A percentile compares a stretch with the other conserved stretches of the same genome.
These are phyloP conservation scores for Nothobranchius furzeri DNA, from an alignment of 2,113 vertebrate species.

Conservation along the genomic window DNA sequence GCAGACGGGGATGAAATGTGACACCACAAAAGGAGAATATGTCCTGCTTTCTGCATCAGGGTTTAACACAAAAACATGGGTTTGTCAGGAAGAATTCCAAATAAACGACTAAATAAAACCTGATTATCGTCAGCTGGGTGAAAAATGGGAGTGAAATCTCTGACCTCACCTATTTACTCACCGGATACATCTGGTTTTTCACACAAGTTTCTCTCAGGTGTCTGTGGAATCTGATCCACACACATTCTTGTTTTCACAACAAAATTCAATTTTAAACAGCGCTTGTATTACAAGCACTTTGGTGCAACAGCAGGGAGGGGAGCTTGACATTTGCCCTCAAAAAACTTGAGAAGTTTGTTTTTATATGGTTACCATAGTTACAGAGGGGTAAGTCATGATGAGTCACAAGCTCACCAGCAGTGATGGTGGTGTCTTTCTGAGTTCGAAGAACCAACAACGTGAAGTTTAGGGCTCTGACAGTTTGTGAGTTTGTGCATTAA, in stretches of 20 bases:
- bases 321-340: not conserved
- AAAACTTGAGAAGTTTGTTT: not conserved
- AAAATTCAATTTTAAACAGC: not conserved
- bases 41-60: slow-evolving; percentile 41
- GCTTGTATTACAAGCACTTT: not conserved
- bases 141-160: not conserved
- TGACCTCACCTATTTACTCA: slow-evolving; percentile 9
- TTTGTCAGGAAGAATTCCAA: slow-evolving; percentile 18
- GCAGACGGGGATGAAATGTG: slow-evolving; percentile 29
- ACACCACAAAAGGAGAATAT: slow-evolving; percentile 29
- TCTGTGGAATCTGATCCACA: not conserved
- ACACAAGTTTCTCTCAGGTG: not conserved
- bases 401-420: not conserved
- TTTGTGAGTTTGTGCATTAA: no score
- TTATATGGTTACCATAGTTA: not conserved
- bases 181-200: not conserved
- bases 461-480: slow-evolving; percentile 1
- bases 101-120: not conserved
- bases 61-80: slow-evolving; percentile 17
- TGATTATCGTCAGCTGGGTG: not conserved
- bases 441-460: not conserved
- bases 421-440: no score
- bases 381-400: not conserved
- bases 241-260: not conserved
- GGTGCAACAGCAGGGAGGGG: not conserved